Evolutionary conservation across 2,888 invertebrate genomes (phyloP).

Genomic region (Melangyna quadrimaculata): DNA sequence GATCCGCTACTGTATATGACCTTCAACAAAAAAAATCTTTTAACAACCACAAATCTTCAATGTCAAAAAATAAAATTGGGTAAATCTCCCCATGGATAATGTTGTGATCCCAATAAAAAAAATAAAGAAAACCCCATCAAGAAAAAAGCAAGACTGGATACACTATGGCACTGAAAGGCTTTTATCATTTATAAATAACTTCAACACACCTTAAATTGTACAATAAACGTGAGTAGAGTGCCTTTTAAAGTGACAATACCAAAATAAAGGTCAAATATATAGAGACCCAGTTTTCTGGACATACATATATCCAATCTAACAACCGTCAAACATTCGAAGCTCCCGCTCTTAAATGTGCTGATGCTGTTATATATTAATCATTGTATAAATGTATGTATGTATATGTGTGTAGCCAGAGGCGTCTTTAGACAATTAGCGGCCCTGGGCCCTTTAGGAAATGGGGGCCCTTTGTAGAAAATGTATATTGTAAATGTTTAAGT

Average conservation of each 20-base stretch:
- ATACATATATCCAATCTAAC: constrained; percentile 40
- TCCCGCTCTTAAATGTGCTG: background rate
- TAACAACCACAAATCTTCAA: constrained; percentile 38
- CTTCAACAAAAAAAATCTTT: background rate
- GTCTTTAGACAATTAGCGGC: too few relatives aligned
- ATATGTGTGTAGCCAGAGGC: too few relatives aligned
- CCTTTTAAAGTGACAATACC: constrained; percentile 37
- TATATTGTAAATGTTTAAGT: too few relatives aligned
- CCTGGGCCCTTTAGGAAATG: too few relatives aligned
- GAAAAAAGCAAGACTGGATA: too few relatives aligned
- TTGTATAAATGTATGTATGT: too few relatives aligned
- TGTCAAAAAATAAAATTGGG: constrained; percentile 41
- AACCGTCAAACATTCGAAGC: constrained; percentile 19
- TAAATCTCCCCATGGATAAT: constrained; percentile 9
- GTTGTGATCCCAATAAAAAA: background rate
- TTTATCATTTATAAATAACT: constrained; percentile 65
- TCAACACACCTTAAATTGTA: constrained; percentile 48
- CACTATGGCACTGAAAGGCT: constrained; percentile 33
- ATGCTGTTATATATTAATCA: constrained; percentile 58
- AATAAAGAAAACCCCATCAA: background rate
- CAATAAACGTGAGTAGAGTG: constrained; percentile 49
- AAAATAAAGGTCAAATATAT: constrained; percentile 10
- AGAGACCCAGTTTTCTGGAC: constrained; percentile 41
- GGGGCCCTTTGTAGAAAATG: too few relatives aligned
- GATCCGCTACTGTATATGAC: too few relatives aligned